Conservation (phyloP, 1,140 invertebrate species). For the Helicoverpa armigera region DNA sequence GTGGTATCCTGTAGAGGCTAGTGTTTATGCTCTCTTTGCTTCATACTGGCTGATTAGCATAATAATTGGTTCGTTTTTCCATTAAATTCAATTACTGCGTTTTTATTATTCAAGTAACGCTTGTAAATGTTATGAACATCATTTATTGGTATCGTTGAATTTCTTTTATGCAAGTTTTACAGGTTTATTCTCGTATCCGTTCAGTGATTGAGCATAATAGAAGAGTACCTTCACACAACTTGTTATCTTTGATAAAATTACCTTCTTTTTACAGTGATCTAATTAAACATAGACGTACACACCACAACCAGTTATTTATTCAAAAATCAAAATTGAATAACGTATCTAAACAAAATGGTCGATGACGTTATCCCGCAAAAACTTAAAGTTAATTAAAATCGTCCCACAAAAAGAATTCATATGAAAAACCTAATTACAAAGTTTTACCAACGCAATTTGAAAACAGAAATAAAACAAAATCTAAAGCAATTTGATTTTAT, state of each 20-base stretch:
- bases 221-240: too few species aligned
- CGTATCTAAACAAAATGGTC: background rate
- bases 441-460: background rate
- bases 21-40: background rate
- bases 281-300: background rate
- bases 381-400: slow-evolving; percentile 20
- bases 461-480: background rate
- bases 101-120: too few species aligned
- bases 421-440: slow-evolving; percentile 11
- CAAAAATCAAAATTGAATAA: slow-evolving; percentile 5
- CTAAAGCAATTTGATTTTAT: too few species aligned
- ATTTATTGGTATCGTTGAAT: background rate
- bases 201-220: background rate
- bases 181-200: background rate
- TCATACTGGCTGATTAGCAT: background rate
- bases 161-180: background rate
- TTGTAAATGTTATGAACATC: too few species aligned
- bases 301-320: background rate
- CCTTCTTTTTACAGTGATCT: background rate
- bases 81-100: slow-evolving; percentile 17
- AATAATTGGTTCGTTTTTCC: background rate
- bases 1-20: slow-evolving; percentile 13
- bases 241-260: too few species aligned
- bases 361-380: slow-evolving; percentile 20
- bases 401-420: slow-evolving; percentile 13